Evolutionary conservation across 2,888 invertebrate species (phyloP).

Genomic region (Anticlea derivata): DNA sequence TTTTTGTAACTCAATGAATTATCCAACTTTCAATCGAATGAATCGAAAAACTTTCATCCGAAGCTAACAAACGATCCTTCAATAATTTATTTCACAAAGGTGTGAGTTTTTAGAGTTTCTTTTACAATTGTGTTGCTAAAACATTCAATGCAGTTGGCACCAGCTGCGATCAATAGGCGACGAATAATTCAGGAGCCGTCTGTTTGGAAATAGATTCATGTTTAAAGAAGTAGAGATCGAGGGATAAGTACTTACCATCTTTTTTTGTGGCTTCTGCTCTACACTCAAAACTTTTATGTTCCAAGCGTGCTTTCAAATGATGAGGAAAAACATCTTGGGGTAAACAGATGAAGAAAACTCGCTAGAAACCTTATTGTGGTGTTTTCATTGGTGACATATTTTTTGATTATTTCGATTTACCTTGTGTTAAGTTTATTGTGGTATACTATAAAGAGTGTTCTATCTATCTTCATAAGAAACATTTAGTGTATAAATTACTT

Average conservation of each 20-base stretch:
- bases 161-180: slow-evolving; percentile 27
- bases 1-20: no score
- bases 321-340: no score
- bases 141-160: slow-evolving; percentile 40
- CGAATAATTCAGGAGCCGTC: slow-evolving; percentile 31
- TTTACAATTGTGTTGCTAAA: slow-evolving; percentile 43
- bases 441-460: no score
- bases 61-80: slow-evolving; percentile 4
- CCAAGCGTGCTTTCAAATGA: no score
- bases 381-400: no score
- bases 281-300: neutral
- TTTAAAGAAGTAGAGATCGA: slow-evolving; percentile 4
- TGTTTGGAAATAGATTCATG: slow-evolving; percentile 26
- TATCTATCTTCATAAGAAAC: no score
- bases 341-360: no score
- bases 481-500: no score
- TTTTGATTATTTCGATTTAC: no score
- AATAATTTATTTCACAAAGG: slow-evolving; percentile 18
- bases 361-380: no score
- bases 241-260: neutral
- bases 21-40: neutral
- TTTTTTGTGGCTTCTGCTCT: no score
- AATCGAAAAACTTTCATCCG: slow-evolving; percentile 5
- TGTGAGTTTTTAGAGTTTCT: slow-evolving; percentile 21
- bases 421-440: no score